A percentile compares a stretch with the other conserved stretches of the same genome.
phyloP scores from a whole-genome alignment of 1,140 invertebrate genomes.

The Trachelipus rathkii region DNA sequence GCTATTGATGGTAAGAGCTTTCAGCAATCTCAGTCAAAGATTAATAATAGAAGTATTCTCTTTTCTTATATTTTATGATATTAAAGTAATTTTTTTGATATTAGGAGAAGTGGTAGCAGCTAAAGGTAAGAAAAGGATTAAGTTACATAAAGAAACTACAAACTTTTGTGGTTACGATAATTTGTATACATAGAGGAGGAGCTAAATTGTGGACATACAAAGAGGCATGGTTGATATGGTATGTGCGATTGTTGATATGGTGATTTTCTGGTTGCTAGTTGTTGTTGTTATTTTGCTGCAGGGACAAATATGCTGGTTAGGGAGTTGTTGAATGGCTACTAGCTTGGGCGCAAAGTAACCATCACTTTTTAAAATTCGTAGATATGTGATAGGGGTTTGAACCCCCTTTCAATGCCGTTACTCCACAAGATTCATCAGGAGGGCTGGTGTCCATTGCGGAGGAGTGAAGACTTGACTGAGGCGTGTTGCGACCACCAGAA shows the following conservation, averaged over 20 bases:
- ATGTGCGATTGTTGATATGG: not conserved
- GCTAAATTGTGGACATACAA: too few species aligned
- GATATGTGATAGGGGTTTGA: not conserved
- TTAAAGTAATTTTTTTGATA: too few species aligned
- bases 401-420: not conserved
- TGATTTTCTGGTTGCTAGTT: not conserved
- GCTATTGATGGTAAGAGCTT: too few species aligned
- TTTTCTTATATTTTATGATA: too few species aligned
- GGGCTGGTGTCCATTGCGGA: not conserved
- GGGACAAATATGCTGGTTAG: not conserved
- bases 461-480: not conserved
- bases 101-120: too few species aligned
- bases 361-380: not conserved
- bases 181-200: too few species aligned
- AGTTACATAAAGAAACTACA: too few species aligned
- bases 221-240: too few species aligned
- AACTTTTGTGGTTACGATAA: too few species aligned
- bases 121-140: too few species aligned
- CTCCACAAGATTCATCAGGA: not conserved
- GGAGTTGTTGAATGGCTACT: not conserved
- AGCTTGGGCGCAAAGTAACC: not conserved
- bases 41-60: too few species aligned
- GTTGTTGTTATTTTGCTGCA: not conserved
- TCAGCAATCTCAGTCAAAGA: too few species aligned
- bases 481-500: not conserved